A percentile compares a stretch with the other conserved stretches of the same genome.
phyloP scores from a whole-genome alignment of 2,888 invertebrate genomes.

The Lycia hirtaria region DNA sequence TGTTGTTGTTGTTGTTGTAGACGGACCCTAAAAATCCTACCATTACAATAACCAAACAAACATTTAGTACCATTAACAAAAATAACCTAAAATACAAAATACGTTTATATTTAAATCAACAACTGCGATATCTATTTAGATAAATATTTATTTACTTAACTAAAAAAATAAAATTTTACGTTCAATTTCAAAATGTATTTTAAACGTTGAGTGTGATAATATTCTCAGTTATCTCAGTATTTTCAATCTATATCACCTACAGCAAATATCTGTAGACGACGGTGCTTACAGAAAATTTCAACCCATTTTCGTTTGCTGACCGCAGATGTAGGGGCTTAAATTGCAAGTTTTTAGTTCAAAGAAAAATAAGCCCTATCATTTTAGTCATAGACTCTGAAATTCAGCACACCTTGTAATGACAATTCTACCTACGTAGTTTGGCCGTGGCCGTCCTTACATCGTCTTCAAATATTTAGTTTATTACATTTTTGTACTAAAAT shows the following conservation, averaged over 20 bases:
- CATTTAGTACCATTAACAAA: too few species aligned
- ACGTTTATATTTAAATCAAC: too few species aligned
- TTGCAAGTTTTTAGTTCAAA: background rate
- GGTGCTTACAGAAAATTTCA: slow-evolving; percentile 26
- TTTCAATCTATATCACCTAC: slow-evolving; percentile 18
- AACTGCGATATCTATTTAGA: too few species aligned
- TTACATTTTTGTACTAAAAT: slow-evolving; percentile 21
- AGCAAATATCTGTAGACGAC: slow-evolving; percentile 21
- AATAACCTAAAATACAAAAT: too few species aligned
- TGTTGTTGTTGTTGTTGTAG: too few species aligned
- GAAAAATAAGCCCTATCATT: slow-evolving; percentile 10
- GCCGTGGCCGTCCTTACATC: slow-evolving; percentile 3
- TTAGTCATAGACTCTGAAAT: background rate
- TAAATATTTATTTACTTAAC: slow-evolving; percentile 2
- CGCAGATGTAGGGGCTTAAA: slow-evolving; percentile 23
- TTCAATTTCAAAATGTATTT: background rate
- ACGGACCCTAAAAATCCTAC: too few species aligned
- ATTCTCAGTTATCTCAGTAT: slow-evolving; percentile 9
- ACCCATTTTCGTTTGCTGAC: slow-evolving; percentile 27
- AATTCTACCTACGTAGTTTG: slow-evolving; percentile 8
- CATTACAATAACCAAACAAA: too few species aligned
- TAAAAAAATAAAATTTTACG: background rate
- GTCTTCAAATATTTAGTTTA: slow-evolving; percentile 29
- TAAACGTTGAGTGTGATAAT: background rate
- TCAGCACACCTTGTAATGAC: background rate